Conservation (phyloP, 2,888 invertebrate species). For the Embidobia sp. region DNA sequence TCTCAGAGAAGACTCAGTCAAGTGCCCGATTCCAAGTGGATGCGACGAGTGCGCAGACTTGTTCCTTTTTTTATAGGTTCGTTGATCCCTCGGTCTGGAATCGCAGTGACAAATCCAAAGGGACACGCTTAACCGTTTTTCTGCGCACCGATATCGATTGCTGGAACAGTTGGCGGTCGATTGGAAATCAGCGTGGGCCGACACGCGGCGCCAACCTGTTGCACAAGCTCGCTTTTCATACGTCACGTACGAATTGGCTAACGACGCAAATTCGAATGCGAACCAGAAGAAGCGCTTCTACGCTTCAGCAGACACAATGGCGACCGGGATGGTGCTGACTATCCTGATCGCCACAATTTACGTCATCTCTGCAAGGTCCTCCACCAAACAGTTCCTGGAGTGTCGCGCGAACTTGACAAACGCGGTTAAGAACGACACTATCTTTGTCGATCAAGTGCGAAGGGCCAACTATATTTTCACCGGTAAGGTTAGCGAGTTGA, state of each 20-base stretch:
- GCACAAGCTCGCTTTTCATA: conserved; percentile 72
- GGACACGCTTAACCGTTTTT: conserved; percentile 24
- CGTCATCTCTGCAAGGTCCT: conserved; percentile 64
- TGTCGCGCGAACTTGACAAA: conserved; percentile 77
- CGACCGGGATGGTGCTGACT: conserved; percentile 4
- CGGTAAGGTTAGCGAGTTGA: conserved; percentile 77
- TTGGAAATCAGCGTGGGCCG: conserved; percentile 78
- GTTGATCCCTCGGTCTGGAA: conserved; percentile 28
- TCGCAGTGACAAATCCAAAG: conserved; percentile 18
- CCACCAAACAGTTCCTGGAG: conserved; percentile 76
- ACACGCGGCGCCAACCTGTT: conserved; percentile 81
- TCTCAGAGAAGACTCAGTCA: conserved; percentile 16
- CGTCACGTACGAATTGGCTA: conserved; percentile 20
- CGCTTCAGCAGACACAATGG: conserved; percentile 13
- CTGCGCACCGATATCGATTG: not conserved
- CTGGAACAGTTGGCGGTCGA: conserved; percentile 50
- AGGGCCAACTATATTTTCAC: conserved; percentile 78
- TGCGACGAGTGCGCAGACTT: conserved; percentile 34
- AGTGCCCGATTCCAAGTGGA: conserved; percentile 38
- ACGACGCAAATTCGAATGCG: conserved; percentile 16
- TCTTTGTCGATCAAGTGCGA: conserved; percentile 73
- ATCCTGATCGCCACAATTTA: conserved; percentile 59
- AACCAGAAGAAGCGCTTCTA: not conserved
- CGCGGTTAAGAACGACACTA: conserved; percentile 76
- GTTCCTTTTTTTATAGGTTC: conserved; percentile 26